Percentiles rank a stretch among this genome's conserved stretches.
Evolutionary conservation across 53 echinoderm and acorn worm genomes (phyloP).

Genomic region (Holothuria leucospilota): DNA sequence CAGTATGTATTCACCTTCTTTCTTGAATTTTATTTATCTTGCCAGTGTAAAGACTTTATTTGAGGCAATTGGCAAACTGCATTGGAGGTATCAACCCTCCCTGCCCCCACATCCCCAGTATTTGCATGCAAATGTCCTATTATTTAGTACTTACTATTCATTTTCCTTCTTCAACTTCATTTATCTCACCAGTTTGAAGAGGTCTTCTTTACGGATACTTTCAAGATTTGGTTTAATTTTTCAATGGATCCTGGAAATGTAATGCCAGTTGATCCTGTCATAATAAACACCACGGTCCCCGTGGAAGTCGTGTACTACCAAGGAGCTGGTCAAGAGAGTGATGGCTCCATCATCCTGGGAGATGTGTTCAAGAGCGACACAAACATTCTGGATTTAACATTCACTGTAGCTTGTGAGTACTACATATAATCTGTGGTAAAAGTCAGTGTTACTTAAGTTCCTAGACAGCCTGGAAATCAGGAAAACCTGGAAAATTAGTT

Average conservation of each 20-base stretch:
- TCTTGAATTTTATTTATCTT: too few relatives aligned
- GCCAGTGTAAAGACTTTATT: too few relatives aligned
- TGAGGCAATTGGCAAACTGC: too few relatives aligned
- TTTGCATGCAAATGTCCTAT: too few relatives aligned
- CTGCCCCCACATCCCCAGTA: too few relatives aligned
- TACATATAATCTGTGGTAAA: not conserved
- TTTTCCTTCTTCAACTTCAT: too few relatives aligned
- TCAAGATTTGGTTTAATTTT: slow-evolving; percentile 89
- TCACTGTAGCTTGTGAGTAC: slow-evolving; percentile 68
- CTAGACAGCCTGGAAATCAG: too few relatives aligned
- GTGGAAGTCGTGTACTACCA: slow-evolving; percentile 80
- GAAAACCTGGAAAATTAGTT: too few relatives aligned
- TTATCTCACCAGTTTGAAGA: slow-evolving; percentile 71
- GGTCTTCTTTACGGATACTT: slow-evolving; percentile 90
- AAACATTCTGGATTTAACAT: slow-evolving; percentile 72
- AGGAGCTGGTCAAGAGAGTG: slow-evolving; percentile 49
- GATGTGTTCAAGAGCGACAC: slow-evolving; percentile 69
- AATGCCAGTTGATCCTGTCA: slow-evolving; percentile 74
- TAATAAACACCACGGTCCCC: slow-evolving; percentile 86
- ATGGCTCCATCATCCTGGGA: slow-evolving; percentile 69
- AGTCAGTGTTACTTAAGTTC: too few relatives aligned
- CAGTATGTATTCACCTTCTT: too few relatives aligned
- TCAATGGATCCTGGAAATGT: slow-evolving; percentile 73
- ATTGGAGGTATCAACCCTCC: too few relatives aligned
- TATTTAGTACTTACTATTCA: too few relatives aligned